Evolutionary conservation across 2,113 vertebrate genomes (phyloP).

Genomic region (Saguinus midas): DNA sequence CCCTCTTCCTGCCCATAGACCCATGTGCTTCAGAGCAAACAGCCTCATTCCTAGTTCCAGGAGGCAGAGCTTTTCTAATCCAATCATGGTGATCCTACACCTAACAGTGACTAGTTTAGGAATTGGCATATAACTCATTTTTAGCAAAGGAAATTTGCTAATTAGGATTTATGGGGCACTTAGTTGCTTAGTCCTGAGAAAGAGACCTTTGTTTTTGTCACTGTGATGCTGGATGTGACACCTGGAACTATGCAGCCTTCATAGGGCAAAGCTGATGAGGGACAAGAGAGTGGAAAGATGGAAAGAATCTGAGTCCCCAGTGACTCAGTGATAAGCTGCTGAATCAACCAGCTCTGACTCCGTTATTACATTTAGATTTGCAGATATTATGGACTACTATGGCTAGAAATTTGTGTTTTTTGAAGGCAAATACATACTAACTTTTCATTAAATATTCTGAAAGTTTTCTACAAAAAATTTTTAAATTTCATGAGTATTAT

Average conservation of each 20-base stretch:
- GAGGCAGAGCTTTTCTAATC: neutral
- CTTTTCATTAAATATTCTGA: neutral
- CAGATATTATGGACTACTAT: too few species aligned
- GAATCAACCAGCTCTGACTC: neutral
- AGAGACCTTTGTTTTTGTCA: neutral
- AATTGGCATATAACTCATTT: neutral
- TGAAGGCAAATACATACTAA: neutral
- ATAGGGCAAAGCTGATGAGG: neutral
- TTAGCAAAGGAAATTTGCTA: neutral
- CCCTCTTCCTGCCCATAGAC: neutral
- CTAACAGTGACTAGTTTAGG: neutral
- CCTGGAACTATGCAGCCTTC: neutral
- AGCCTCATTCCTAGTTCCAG: neutral
- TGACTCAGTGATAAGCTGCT: neutral
- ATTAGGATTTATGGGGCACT: neutral
- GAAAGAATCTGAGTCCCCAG: neutral
- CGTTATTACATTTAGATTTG: neutral
- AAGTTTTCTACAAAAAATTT: neutral
- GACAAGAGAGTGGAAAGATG: neutral
- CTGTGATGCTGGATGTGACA: neutral
- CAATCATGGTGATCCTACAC: neutral
- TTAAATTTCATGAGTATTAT: neutral
- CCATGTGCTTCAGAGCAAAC: neutral
- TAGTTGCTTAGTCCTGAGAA: neutral
- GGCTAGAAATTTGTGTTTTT: neutral